Conservation (phyloP, 2,888 invertebrate species). For the Oxytorus armatus region DNA sequence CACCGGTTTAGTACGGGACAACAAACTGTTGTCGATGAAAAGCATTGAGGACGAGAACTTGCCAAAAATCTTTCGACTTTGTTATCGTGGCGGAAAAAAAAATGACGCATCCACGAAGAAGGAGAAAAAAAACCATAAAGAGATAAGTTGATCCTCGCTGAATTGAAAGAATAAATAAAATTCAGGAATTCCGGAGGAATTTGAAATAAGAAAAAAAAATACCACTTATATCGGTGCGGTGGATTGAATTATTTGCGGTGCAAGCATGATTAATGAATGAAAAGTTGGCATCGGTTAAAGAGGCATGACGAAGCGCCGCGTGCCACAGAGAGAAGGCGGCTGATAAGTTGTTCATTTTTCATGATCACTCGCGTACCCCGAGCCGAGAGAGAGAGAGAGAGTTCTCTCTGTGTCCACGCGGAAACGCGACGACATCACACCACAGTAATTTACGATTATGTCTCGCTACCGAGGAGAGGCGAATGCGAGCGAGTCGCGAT, state of each 20-base stretch:
- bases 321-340: slow-evolving; percentile 33
- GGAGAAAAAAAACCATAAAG: neutral
- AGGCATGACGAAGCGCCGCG: slow-evolving; percentile 29
- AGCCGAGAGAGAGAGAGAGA: no score
- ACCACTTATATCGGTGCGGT: neutral
- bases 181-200: neutral
- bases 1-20: neutral
- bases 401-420: slow-evolving; percentile 35
- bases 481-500: neutral
- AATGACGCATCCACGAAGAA: neutral
- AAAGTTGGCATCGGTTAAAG: slow-evolving; percentile 39
- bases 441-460: slow-evolving; percentile 56
- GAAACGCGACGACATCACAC: slow-evolving; percentile 44
- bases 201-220: neutral
- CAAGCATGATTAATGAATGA: slow-evolving; percentile 34
- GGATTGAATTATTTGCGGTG: slow-evolving; percentile 9
- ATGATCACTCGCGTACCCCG: neutral
- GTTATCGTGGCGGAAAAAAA: no score
- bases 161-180: slow-evolving; percentile 7
- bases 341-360: slow-evolving; percentile 56
- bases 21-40: slow-evolving; percentile 2
- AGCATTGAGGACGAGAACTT: slow-evolving; percentile 1
- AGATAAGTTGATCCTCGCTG: slow-evolving; percentile 8
- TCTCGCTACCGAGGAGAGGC: slow-evolving; percentile 3
- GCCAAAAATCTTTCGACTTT: neutral